Conservation (phyloP, 1,140 invertebrate species). For the Globodera ellingtonae region DNA sequence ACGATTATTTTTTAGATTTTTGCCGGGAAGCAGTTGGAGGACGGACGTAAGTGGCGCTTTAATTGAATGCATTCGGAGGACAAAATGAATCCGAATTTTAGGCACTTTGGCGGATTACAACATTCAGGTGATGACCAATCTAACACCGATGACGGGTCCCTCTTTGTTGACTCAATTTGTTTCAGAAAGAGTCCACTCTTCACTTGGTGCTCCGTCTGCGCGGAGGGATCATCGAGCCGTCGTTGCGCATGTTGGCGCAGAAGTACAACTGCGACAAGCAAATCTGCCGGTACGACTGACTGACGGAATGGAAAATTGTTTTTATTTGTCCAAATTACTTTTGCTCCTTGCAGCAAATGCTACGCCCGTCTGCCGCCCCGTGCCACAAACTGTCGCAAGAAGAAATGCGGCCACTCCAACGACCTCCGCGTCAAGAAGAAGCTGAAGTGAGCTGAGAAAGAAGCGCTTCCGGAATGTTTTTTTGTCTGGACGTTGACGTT, state of each 20-base stretch:
- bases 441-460: constrained; percentile 76
- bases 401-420: constrained; percentile 98
- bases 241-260: constrained; percentile 88
- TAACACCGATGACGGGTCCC: neutral
- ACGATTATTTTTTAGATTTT: constrained; percentile 74
- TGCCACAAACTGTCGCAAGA: constrained; percentile 98
- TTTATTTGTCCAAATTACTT: neutral
- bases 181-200: constrained; percentile 72
- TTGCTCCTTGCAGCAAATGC: constrained; percentile 76
- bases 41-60: constrained; percentile 67
- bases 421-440: constrained; percentile 99
- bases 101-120: constrained; percentile 75
- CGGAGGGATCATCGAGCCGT: constrained; percentile 94
- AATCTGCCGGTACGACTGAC: constrained; percentile 71
- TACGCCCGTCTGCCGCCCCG: constrained; percentile 95
- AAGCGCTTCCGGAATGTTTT: neutral
- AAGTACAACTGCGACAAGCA: constrained; percentile 99
- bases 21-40: constrained; percentile 73
- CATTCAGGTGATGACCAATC: constrained; percentile 63
- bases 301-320: neutral
- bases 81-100: neutral
- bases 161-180: neutral
- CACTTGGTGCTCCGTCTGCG: constrained; percentile 73
- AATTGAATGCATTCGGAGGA: too few species aligned
- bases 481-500: neutral